A percentile compares a stretch with the other conserved stretches of the same genome.
These are phyloP conservation scores for Colossoma macropomum DNA, from an alignment of 2,113 vertebrate species.

Conservation along the genomic window DNA sequence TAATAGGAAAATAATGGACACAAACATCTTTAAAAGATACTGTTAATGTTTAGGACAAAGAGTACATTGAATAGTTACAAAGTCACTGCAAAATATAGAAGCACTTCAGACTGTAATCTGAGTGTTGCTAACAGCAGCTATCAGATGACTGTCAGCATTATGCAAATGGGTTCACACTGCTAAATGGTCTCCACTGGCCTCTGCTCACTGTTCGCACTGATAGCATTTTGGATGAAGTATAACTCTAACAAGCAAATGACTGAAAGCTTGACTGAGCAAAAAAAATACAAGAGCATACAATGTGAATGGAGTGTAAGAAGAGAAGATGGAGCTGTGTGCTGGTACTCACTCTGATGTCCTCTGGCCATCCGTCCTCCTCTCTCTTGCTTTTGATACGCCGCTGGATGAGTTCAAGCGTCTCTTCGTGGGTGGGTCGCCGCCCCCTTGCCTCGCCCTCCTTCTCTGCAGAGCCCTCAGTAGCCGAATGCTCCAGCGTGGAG, in stretches of 20 bases:
- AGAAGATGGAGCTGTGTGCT: background rate
- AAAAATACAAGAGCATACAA: background rate
- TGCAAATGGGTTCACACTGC: background rate
- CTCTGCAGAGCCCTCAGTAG: constrained; percentile 70
- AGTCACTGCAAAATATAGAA: no score
- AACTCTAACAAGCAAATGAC: background rate
- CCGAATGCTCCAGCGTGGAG: constrained; percentile 89
- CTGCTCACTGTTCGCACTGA: background rate
- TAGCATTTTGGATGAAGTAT: background rate
- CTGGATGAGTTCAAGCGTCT: constrained; percentile 91
- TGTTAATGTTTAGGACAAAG: no score
- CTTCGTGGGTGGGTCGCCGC: constrained; percentile 85
- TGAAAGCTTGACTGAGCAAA: background rate
- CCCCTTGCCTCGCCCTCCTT: constrained; percentile 72
- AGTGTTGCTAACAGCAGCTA: background rate
- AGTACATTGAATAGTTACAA: no score
- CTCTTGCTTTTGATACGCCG: constrained; percentile 87
- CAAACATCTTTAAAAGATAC: no score
- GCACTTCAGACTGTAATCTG: no score
- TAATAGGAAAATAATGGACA: no score
- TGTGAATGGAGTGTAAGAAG: background rate
- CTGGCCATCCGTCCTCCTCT: constrained; percentile 90
- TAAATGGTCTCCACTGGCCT: background rate
- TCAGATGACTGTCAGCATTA: background rate
- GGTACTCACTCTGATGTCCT: constrained; percentile 88